These are phyloP conservation scores for Strigamia transsilvanica DNA, from an alignment of 2,888 invertebrate species.

Conservation along the genomic window DNA sequence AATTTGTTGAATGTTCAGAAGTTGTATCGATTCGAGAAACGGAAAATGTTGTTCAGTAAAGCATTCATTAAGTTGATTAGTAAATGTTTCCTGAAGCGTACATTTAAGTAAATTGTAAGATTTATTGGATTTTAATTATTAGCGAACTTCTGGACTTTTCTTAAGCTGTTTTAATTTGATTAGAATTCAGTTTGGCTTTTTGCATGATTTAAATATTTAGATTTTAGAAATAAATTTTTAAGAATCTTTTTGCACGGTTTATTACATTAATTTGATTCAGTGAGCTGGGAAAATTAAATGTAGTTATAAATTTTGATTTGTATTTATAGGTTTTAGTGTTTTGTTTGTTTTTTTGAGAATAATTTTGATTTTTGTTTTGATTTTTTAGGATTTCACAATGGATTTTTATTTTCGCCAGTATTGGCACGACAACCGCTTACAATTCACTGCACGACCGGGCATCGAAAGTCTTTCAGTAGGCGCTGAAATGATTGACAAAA, in stretches of 20 bases:
- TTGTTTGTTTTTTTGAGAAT: not conserved
- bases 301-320: not conserved
- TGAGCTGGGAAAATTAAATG: not conserved
- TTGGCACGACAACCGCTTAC: conserved; percentile 96
- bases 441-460: conserved; percentile 87
- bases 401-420: conserved; percentile 99
- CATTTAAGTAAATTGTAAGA: not conserved
- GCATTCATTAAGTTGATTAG: conserved; percentile 1
- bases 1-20: conserved; percentile 5
- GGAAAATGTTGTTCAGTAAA: not conserved
- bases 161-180: not conserved
- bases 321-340: not conserved
- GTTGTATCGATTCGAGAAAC: not conserved
- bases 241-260: too few relatives aligned
- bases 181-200: conserved; percentile 3
- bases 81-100: not conserved
- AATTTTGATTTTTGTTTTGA: not conserved
- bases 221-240: not conserved
- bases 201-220: conserved; percentile 5
- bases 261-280: too few relatives aligned
- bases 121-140: not conserved
- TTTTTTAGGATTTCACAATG: conserved; percentile 89
- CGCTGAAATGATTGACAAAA: conserved; percentile 94
- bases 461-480: conserved; percentile 92
- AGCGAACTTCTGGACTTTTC: not conserved